These are phyloP conservation scores for Arbacia lixula DNA, from an alignment of 53 echinoderm and acorn worm species.

Conservation along the genomic window DNA sequence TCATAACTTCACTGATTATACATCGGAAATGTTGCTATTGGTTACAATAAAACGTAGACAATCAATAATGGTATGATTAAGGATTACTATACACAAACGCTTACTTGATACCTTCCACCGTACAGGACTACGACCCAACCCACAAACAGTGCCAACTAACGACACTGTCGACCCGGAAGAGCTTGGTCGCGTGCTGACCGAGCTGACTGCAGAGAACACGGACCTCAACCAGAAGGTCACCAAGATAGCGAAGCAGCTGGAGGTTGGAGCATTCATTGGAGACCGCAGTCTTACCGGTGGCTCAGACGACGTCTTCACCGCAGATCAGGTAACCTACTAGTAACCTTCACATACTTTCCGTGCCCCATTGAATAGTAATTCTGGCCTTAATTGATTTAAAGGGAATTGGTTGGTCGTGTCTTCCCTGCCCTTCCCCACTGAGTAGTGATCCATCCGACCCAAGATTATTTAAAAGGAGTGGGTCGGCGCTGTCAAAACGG, in stretches of 20 bases:
- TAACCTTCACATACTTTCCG: no score
- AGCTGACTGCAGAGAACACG: conserved; percentile 54
- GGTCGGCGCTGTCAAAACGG: no score
- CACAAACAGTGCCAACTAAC: conserved; percentile 27
- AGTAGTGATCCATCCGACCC: no score
- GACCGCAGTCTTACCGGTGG: conserved; percentile 31
- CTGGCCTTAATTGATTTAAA: no score
- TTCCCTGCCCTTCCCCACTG: no score
- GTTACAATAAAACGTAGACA: not conserved
- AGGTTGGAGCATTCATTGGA: conserved; percentile 4
- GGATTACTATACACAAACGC: not conserved
- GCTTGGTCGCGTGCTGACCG: conserved; percentile 48
- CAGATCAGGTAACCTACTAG: not conserved
- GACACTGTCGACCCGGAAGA: conserved; percentile 64
- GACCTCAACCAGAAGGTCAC: conserved; percentile 51
- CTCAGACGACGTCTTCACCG: conserved; percentile 18
- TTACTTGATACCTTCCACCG: not conserved
- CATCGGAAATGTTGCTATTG: not conserved
- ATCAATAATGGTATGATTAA: not conserved
- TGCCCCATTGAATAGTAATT: no score
- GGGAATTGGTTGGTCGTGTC: no score
- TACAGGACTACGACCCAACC: conserved; percentile 59
- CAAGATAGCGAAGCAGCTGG: conserved; percentile 8
- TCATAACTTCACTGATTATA: no score
- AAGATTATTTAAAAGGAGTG: no score